Base-by-base conservation (phyloP, 1,140 invertebrate species). In the Akabosia matsudoensis region DNA sequence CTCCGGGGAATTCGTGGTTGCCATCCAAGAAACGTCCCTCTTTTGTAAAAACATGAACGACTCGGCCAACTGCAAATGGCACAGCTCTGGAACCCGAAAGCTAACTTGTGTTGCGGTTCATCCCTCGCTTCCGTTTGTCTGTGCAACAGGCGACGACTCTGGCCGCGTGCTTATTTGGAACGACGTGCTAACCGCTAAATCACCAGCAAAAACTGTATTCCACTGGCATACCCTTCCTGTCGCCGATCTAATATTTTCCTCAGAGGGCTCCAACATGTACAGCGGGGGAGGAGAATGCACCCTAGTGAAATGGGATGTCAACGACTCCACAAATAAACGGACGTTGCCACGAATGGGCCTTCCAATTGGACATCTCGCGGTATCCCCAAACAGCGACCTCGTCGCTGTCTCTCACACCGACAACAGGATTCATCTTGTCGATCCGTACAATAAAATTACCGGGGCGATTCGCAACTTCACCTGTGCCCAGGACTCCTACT, bases 211-310 rank as follows among this genome's bases (percentile, higher is more conserved):
- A 82, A 85, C 88, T 14, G 84, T 89, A 24, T 90, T 89, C 81
- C 93, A 95, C 83, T 95, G 93, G 93, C 93, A 95, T 85, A 88
- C 89, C 18, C 86, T 92, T 74, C 88, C 91, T 74, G 90, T 94
- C 0, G 86, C 87, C 54, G 89, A 90, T 83, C 83, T 95, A 22
- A 84, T 85, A 3, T 94, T 93, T 82, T 90, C 91, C 45, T 33
- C 24, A 10, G 33, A 31, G 22, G 16, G 45, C 14, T 75, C 33
- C 14, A 18, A 75, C 22, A 56, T 64, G 33, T 31, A 54, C 2
- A 73, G 26, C 10, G 67, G 33, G 14, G 93, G 92, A 22, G 87
- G 88, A 73, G 94, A 96, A 84, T 88, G 89, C 83, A 91, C 92
- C 0, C 83, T 96, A 70, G 92, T 95, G 0, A 92, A 92, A 84